These are phyloP conservation scores for Platalea minor DNA, from an alignment of 2,797 vertebrate genomes.

Conservation along the genomic window DNA sequence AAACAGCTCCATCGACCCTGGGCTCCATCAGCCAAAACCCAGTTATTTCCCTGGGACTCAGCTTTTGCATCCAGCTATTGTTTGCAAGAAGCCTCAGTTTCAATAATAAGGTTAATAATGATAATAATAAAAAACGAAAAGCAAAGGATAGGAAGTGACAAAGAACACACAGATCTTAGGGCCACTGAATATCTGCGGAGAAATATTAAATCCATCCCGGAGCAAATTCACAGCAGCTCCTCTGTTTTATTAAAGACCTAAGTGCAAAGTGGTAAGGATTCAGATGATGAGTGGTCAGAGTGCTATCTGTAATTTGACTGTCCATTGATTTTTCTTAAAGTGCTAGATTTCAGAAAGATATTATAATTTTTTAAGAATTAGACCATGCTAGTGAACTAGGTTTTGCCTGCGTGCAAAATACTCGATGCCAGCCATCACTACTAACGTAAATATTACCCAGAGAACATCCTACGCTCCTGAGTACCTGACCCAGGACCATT, in stretches of 20 bases:
- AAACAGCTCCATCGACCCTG: not conserved
- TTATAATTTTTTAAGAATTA: not conserved
- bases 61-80: not conserved
- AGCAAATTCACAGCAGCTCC: not conserved
- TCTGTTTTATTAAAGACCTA: not conserved
- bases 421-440: not conserved
- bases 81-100: not conserved
- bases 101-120: not conserved
- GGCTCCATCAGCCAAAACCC: not conserved
- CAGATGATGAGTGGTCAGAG: not conserved
- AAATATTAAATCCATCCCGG: not conserved
- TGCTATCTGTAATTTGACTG: not conserved
- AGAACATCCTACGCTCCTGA: fast-evolving
- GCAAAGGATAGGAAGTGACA: not conserved
- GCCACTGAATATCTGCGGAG: not conserved
- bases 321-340: not conserved
- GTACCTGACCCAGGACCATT: not conserved
- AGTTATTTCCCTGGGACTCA: not conserved
- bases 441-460: not conserved
- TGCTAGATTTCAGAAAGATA: not conserved
- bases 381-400: not conserved
- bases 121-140: not conserved
- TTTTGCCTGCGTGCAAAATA: not conserved
- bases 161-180: not conserved
- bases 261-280: not conserved